Conservation (phyloP, 2,888 invertebrate species). For the Biston stratarius region DNA sequence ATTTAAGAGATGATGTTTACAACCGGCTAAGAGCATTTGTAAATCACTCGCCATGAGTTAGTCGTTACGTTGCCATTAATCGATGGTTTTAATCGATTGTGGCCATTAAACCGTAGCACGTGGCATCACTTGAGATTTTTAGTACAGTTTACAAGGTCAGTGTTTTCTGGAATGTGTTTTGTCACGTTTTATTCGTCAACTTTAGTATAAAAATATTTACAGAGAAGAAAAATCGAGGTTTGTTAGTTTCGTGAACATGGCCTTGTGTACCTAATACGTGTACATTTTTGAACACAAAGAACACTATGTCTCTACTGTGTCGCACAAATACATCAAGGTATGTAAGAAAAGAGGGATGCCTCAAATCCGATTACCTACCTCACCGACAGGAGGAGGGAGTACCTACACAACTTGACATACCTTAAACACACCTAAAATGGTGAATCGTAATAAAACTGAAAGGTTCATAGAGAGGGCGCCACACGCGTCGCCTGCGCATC, state of each 20-base stretch:
- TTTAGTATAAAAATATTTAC: not conserved
- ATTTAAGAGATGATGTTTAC: constrained; percentile 53
- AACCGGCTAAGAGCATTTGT: constrained; percentile 42
- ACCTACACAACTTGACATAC: no score
- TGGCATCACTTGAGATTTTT: constrained; percentile 53
- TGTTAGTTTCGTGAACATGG: no score
- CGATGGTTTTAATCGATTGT: constrained; percentile 50
- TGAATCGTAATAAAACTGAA: not conserved
- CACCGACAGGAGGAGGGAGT: no score
- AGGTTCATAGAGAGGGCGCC: constrained; percentile 29
- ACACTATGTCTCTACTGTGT: no score
- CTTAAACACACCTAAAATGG: no score
- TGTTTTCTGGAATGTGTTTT: not conserved
- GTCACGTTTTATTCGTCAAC: not conserved
- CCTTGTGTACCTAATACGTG: no score
- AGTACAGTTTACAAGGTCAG: constrained; percentile 34
- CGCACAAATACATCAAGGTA: no score
- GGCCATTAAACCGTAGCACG: constrained; percentile 52
- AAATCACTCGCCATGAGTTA: constrained; percentile 47
- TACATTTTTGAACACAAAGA: no score
- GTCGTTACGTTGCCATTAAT: constrained; percentile 48
- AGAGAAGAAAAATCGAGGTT: no score
- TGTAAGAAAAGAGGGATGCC: no score
- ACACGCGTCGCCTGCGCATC: constrained; percentile 70
- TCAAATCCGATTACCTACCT: no score